These are phyloP conservation scores for Sitobion miscanthi DNA, from an alignment of 1,140 invertebrate genomes.

Conservation along the genomic window DNA sequence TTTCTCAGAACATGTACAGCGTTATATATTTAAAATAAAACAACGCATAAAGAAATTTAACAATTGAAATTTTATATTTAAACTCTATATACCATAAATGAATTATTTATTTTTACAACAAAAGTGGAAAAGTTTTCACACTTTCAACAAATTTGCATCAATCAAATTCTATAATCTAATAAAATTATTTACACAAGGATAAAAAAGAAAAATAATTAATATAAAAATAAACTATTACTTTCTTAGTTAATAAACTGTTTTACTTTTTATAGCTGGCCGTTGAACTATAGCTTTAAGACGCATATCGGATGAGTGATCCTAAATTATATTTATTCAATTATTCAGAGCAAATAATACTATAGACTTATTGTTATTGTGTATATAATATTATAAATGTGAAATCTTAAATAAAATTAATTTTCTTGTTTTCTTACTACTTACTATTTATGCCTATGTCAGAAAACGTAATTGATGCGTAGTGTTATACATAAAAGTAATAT, in stretches of 20 bases:
- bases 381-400: neutral
- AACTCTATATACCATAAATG: neutral
- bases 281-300: too few species aligned
- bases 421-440: neutral
- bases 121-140: neutral
- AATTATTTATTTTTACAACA: neutral
- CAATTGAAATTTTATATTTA: neutral
- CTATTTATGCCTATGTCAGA: neutral
- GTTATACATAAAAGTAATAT: too few species aligned
- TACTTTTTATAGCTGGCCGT: neutral
- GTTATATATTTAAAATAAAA: neutral
- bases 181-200: neutral
- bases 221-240: neutral
- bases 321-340: neutral
- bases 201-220: neutral
- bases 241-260: neutral
- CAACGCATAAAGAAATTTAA: neutral
- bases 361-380: neutral
- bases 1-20: neutral
- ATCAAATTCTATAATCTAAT: neutral
- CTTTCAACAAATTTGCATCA: neutral
- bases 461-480: neutral
- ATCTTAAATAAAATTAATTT: neutral
- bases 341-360: neutral
- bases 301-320: too few species aligned